Conservation (phyloP, 2,888 invertebrate genomes). For the Beris chalybata region DNA sequence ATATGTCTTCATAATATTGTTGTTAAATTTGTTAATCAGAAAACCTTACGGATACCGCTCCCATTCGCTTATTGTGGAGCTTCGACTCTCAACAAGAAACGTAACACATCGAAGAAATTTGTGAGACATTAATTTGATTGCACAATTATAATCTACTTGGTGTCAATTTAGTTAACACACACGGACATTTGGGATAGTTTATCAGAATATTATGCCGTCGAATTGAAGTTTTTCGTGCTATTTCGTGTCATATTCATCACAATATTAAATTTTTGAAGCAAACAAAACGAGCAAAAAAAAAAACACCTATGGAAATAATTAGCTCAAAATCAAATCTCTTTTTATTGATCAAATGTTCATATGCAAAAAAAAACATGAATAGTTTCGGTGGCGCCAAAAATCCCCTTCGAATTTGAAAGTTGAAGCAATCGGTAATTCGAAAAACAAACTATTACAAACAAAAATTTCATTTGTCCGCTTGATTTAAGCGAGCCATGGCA, state of each 20-base stretch:
- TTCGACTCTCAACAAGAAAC: too few species aligned
- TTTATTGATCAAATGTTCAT: not conserved
- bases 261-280: conserved; percentile 1
- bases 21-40: too few species aligned
- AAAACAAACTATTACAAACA: too few species aligned
- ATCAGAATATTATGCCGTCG: not conserved
- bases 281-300: not conserved
- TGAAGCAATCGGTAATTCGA: not conserved
- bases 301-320: conserved; percentile 5
- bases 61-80: too few species aligned
- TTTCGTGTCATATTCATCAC: not conserved
- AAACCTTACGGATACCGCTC: too few species aligned
- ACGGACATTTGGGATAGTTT: conserved; percentile 13
- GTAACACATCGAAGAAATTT: not conserved
- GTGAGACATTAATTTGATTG: conserved; percentile 24
- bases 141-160: conserved; percentile 26
- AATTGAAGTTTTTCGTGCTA: too few species aligned
- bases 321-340: not conserved
- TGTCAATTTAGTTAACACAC: conserved; percentile 29
- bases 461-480: not conserved
- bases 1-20: too few species aligned
- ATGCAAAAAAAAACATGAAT: not conserved
- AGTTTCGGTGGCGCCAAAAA: conserved; percentile 14
- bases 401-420: not conserved
- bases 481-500: not conserved